phyloP scores from a whole-genome alignment of 2,113 vertebrate genomes.

The Anolis sagrei region DNA sequence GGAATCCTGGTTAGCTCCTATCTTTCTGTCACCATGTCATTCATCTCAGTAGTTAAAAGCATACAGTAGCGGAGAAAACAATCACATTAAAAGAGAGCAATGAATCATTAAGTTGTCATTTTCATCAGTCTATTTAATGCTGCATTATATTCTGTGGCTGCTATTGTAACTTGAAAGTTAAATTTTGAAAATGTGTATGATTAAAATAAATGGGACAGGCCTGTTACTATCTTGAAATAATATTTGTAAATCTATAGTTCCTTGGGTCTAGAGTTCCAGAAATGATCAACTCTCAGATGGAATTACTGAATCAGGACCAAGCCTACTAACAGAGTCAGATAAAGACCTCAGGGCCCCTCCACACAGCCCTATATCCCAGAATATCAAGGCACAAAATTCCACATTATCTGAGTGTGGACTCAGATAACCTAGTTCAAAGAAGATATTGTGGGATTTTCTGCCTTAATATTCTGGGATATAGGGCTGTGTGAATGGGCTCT shows the following conservation, averaged over 20 bases:
- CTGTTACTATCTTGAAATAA: no score
- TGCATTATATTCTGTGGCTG: background rate
- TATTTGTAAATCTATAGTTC: background rate
- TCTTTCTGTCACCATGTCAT: slow-evolving; percentile 19
- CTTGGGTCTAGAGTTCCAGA: background rate
- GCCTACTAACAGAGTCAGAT: background rate
- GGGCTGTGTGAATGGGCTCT: no score
- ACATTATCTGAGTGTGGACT: no score
- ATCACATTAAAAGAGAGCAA: slow-evolving; percentile 20
- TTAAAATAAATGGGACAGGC: background rate
- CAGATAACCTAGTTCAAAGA: no score
- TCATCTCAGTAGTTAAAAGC: slow-evolving; percentile 39
- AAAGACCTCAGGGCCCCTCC: no score
- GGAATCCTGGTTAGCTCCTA: background rate
- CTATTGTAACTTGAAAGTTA: background rate
- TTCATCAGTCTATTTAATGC: slow-evolving; percentile 37
- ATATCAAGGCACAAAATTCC: no score
- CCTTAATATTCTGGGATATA: no score
- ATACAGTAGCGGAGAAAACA: slow-evolving; percentile 17
- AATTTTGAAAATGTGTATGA: background rate
- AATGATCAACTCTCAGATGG: background rate
- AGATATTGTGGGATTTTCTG: no score
- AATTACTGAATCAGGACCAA: background rate
- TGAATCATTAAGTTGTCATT: slow-evolving; percentile 9
- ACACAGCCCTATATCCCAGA: no score